Evolutionary conservation across 2,888 invertebrate species (phyloP), one percentile per base, ranked within the genome.

Genomic region (Synergus laeviventris): DNA sequence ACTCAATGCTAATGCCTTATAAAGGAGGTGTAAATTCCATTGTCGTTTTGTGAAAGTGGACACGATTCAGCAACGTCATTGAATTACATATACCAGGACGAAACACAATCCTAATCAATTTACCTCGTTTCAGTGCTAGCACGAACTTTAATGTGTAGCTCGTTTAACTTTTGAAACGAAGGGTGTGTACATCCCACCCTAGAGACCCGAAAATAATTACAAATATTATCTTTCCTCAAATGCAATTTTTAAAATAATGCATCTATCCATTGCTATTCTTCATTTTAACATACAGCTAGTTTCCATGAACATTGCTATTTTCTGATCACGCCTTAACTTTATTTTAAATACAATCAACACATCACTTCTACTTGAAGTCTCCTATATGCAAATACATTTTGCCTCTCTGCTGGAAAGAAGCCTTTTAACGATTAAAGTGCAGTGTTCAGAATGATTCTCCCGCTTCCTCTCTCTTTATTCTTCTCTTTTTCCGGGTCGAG

Each of bases 71-170:
- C 45, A 42, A 70, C 24, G 31, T 70, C 45, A 70, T 24, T 31
- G 45, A 31, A 31, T 21, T 31, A 49, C 70, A n/a, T 24, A 45
- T 45, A 18, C 45, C n/a, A 24, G 45, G 0, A 24, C 45, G 45
- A 18, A 70, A 70, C 24, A 49, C 70, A 70, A 70, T 70, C 45
- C 70, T 70, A 49, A 70, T 70, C 49, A 36, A 70, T 70, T 70
- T 61, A 61, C 24, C 38, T 18, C 38, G 31, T 36, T 61, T 45
- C 31, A 70, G 49, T 49, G 45, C 31, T 42, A n/a, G 70, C 16
- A 70, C 31, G 70, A 70, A 70, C 49, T 70, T 70, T 70, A 70
- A 70, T 49, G 24, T 70, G 45, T 36, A 70, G 49, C 70, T 70
- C 49, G 70, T 49, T 70, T 49, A 70, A 70, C 70, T 70, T 70